Evolutionary conservation across 2,797 vertebrate species (phyloP).

Genomic region (Netta rufina): DNA sequence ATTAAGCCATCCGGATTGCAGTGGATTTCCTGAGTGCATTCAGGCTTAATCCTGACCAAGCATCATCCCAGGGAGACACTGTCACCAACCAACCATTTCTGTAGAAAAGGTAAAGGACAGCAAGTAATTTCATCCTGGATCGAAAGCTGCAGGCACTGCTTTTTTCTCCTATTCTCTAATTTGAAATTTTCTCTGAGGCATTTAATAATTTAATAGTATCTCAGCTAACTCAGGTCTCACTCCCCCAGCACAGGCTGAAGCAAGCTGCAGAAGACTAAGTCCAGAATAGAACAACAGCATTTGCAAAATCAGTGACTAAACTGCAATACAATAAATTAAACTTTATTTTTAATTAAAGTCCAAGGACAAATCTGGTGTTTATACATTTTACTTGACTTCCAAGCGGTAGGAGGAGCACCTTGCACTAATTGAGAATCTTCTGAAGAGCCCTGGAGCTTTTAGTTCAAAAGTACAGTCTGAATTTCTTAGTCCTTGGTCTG

Average conservation of each 20-base stretch:
- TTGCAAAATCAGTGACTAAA: neutral
- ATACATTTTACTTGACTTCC: neutral
- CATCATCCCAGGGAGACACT: fast-evolving
- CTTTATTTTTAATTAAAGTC: neutral
- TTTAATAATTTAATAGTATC: neutral
- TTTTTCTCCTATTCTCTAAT: neutral
- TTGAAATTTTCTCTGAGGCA: neutral
- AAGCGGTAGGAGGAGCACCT: neutral
- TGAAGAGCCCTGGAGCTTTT: neutral
- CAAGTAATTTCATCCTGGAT: neutral
- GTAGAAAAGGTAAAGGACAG: neutral
- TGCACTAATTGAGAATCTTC: neutral
- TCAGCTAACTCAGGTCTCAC: neutral
- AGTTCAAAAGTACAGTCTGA: neutral
- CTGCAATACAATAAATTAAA: neutral
- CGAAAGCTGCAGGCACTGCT: neutral
- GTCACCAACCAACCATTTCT: neutral
- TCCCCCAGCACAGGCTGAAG: neutral
- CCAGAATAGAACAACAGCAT: fast-evolving
- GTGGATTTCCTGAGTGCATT: fast-evolving
- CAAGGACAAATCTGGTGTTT: neutral
- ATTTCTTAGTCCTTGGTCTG: neutral
- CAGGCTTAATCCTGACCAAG: neutral
- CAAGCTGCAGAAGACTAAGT: neutral
- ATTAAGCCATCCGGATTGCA: neutral